phyloP scores from a whole-genome alignment of 1,140 invertebrate species.

The Tetranychus urticae region DNA sequence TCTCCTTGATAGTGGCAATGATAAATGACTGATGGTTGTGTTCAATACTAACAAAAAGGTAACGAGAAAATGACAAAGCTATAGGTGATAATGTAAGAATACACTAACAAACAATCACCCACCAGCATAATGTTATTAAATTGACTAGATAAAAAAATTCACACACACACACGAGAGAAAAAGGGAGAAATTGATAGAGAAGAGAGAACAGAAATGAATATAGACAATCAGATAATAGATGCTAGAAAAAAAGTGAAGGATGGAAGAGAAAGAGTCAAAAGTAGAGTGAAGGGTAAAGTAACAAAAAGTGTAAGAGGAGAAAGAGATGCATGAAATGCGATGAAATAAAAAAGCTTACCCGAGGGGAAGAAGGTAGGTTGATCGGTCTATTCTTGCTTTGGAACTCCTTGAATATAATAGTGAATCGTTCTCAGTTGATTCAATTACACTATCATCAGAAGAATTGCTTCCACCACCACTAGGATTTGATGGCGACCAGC shows the following conservation, averaged over 20 bases:
- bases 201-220: no score
- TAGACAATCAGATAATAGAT: neutral
- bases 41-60: no score
- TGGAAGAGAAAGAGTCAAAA: neutral
- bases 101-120: no score
- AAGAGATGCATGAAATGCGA: neutral
- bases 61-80: no score
- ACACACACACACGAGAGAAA: no score
- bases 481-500: neutral
- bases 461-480: neutral
- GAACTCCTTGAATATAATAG: neutral
- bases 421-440: conserved; percentile 1
- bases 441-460: neutral
- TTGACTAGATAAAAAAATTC: no score
- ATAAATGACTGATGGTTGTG: no score
- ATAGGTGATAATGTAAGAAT: no score
- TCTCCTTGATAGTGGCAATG: no score
- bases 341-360: neutral
- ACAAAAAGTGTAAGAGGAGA: neutral
- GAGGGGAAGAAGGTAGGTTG: neutral
- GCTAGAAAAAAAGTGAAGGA: neutral
- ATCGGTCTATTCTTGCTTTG: neutral
- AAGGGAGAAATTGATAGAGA: no score
- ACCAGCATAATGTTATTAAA: no score
- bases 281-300: neutral